A percentile compares a stretch with the other conserved stretches of the same genome.
Conservation (phyloP, 2,797 vertebrate genomes). For the Masticophis lateralis region DNA sequence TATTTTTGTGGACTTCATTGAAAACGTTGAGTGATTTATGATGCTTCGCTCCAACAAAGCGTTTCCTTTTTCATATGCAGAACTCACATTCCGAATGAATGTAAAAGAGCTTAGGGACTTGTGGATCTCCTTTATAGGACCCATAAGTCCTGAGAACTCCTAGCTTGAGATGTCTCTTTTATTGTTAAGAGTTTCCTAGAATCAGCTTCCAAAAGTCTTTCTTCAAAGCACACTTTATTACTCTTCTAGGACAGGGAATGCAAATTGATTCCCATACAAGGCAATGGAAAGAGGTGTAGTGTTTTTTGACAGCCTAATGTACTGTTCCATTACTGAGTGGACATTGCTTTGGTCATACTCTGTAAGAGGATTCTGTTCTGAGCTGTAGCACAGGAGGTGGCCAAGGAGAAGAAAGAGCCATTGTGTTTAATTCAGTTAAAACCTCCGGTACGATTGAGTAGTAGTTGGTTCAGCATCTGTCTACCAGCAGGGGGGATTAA, state of each 20-base stretch:
- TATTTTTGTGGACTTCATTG: background rate
- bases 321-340: background rate
- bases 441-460: background rate
- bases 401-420: background rate
- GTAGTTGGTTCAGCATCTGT: conserved; percentile 32
- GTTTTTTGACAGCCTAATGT: background rate
- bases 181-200: background rate
- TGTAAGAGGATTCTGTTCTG: conserved; percentile 16
- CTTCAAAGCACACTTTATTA: background rate
- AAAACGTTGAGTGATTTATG: background rate
- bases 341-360: background rate
- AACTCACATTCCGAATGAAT: background rate
- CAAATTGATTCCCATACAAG: background rate
- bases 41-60: background rate
- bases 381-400: conserved; percentile 13
- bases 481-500: conserved; percentile 29
- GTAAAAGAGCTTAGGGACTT: background rate
- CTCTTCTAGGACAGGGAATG: background rate
- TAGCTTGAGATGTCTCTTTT: background rate
- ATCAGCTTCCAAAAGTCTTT: background rate
- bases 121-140: background rate
- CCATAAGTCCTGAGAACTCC: background rate
- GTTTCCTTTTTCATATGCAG: background rate
- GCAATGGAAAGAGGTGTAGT: background rate
- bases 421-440: conserved; percentile 12